Conservation (phyloP, 2,888 invertebrate genomes). For the Apodemia duryi region DNA sequence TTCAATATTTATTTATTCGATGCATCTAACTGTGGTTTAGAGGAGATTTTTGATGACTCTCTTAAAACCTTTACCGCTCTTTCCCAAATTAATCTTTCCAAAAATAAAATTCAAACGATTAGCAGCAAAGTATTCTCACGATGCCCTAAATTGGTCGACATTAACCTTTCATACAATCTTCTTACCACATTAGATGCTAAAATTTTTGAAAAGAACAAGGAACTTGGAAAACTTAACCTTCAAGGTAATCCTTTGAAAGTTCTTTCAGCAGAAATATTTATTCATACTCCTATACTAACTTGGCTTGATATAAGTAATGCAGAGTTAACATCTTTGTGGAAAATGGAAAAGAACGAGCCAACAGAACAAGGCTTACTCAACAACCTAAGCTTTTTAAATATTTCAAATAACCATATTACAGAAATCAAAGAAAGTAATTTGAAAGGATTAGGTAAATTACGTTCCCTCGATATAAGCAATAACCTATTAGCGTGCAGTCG, state of each 20-base stretch:
- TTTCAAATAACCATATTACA: conserved; percentile 79
- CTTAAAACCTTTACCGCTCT: conserved; percentile 86
- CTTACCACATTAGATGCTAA: conserved; percentile 80
- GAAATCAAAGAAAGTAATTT: conserved; percentile 80
- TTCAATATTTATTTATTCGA: conserved; percentile 85
- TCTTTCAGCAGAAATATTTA: conserved; percentile 83
- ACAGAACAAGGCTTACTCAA: conserved; percentile 60
- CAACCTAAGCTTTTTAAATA: conserved; percentile 78
- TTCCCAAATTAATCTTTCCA: conserved; percentile 82
- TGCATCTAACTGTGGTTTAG: conserved; percentile 85
- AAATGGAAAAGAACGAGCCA: conserved; percentile 68
- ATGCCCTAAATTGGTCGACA: conserved; percentile 80
- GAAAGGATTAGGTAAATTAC: conserved; percentile 76
- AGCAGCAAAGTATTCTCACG: conserved; percentile 76
- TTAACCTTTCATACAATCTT: conserved; percentile 86
- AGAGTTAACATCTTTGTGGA: conserved; percentile 83
- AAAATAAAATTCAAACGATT: conserved; percentile 81
- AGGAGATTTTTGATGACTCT: conserved; percentile 80
- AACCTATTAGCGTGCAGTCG: conserved; percentile 85
- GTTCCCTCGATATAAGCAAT: conserved; percentile 80
- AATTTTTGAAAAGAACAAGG: conserved; percentile 83
- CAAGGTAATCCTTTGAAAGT: conserved; percentile 85
- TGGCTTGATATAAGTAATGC: conserved; percentile 86
- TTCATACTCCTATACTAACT: conserved; percentile 79
- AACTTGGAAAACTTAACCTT: conserved; percentile 83